Percentiles rank a stretch among this genome's conserved stretches.
phyloP scores from a whole-genome alignment of 1,140 invertebrate genomes.

The Varroa destructor region DNA sequence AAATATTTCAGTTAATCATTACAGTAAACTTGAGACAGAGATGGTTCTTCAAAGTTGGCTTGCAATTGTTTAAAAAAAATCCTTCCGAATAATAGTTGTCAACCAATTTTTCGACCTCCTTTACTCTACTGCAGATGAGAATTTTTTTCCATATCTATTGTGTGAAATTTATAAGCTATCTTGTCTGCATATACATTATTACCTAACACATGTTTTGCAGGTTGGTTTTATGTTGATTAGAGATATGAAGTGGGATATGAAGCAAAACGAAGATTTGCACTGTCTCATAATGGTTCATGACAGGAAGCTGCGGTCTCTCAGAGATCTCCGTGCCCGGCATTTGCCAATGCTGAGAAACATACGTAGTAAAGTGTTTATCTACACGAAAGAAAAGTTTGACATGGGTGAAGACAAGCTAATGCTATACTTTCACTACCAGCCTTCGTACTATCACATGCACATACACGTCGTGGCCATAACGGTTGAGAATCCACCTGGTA shows the following conservation, averaged over 20 bases:
- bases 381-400: constrained; percentile 64
- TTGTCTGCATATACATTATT: background rate
- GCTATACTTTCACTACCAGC: constrained; percentile 82
- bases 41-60: no score
- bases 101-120: background rate
- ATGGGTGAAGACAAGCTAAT: constrained; percentile 56
- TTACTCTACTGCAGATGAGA: background rate
- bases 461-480: constrained; percentile 77
- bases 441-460: constrained; percentile 91
- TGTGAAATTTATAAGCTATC: background rate
- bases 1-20: no score
- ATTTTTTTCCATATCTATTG: background rate
- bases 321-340: constrained; percentile 63
- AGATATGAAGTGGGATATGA: constrained; percentile 71
- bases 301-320: constrained; percentile 59
- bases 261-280: constrained; percentile 60
- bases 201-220: constrained; percentile 34
- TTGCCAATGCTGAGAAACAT: constrained; percentile 71
- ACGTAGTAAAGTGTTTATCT: constrained; percentile 53
- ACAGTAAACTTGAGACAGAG: no score
- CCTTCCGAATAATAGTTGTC: no score
- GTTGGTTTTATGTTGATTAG: constrained; percentile 75
- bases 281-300: constrained; percentile 62
- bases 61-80: no score
- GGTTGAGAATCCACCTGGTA: constrained; percentile 59